Conservation (phyloP, 2,113 vertebrate genomes). For the Dinomys branickii region DNA sequence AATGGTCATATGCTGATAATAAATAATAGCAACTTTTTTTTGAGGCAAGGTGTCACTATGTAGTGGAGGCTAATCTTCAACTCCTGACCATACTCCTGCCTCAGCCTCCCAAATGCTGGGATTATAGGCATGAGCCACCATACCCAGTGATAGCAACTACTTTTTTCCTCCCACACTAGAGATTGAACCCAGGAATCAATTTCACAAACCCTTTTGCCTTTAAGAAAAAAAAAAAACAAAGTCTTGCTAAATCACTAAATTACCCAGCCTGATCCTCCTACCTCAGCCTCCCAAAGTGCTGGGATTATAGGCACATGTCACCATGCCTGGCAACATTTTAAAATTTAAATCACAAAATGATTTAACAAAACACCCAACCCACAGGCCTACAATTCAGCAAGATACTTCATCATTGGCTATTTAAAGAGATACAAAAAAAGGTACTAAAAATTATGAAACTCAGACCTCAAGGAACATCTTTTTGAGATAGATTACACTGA, state of each 20-base stretch:
- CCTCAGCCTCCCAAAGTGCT: background rate
- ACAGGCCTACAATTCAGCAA: constrained; percentile 44
- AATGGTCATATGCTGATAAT: background rate
- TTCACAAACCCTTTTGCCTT: background rate
- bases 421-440: background rate
- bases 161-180: background rate
- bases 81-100: background rate
- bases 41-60: background rate
- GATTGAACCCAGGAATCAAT: background rate
- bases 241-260: background rate
- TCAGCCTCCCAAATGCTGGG: background rate
- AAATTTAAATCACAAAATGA: constrained; percentile 62
- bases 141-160: background rate
- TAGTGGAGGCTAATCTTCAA: background rate
- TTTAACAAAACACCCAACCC: too few relatives aligned
- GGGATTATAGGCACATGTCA: background rate
- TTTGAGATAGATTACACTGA: constrained; percentile 21
- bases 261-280: background rate
- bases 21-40: background rate
- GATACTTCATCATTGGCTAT: background rate
- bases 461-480: constrained; percentile 37
- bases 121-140: background rate
- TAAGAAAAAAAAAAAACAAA: background rate
- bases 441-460: background rate
- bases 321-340: background rate